Percentiles rank a stretch among this genome's conserved stretches.
phyloP scores from a whole-genome alignment of 2,888 invertebrate species.

The Julus scanicus region DNA sequence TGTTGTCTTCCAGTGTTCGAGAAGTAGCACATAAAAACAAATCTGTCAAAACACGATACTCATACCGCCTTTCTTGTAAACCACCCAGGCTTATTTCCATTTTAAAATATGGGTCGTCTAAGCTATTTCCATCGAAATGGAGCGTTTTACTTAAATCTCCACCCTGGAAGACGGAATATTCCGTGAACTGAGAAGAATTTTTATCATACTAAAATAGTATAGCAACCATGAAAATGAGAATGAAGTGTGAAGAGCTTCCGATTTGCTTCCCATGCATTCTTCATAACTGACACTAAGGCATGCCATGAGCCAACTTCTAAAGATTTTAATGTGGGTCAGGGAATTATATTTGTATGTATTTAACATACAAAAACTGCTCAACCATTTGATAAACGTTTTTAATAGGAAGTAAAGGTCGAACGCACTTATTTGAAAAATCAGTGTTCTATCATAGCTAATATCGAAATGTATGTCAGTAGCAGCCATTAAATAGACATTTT shows the following conservation, averaged over 20 bases:
- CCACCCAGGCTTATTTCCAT: not conserved
- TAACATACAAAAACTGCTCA: slow-evolving; percentile 23
- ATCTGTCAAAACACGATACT: not conserved
- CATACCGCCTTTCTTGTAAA: not conserved
- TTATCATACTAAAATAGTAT: not conserved
- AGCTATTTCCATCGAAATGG: slow-evolving; percentile 32
- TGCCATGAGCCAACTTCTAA: not conserved
- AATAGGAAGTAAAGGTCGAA: slow-evolving; percentile 7
- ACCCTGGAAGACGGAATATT: not conserved
- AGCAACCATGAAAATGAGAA: not conserved
- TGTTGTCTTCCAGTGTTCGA: not conserved
- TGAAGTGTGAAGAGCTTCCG: not conserved
- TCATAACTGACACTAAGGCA: not conserved
- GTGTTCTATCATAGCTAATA: not conserved
- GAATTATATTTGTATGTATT: slow-evolving; percentile 18
- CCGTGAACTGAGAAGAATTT: not conserved
- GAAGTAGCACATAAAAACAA: not conserved
- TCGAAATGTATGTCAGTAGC: slow-evolving; percentile 28
- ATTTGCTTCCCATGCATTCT: slow-evolving; percentile 13
- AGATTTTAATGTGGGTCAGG: slow-evolving; percentile 42
- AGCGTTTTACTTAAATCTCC: not conserved
- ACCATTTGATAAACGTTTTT: slow-evolving; percentile 39
- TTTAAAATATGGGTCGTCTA: slow-evolving; percentile 13
- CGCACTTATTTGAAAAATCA: not conserved
- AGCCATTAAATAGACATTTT: not conserved